Evolutionary conservation across 2,113 vertebrate genomes (phyloP), one percentile per base, ranked within the genome.

Genomic region (Amazona vittata): DNA sequence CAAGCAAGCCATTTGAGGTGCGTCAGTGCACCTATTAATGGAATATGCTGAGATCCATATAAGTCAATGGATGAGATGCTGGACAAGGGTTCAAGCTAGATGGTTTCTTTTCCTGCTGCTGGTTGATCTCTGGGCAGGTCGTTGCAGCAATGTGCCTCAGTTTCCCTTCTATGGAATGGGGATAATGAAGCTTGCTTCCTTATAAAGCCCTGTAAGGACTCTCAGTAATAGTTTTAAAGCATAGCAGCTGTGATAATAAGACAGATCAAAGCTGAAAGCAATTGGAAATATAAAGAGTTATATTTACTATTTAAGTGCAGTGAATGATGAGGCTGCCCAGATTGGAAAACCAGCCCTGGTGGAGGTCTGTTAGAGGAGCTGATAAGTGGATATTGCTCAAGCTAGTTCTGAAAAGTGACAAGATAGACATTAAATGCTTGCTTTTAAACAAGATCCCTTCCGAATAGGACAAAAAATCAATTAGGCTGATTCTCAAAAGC

Each of bases 31-130:
- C 49, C 68, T 55, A 6, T 5, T 14, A 41, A 57, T 43, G 65
- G 62, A 57, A 65, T 10, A 15, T 4, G 1, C 37, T 25, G 44
- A 50, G 70, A n/a, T 7, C 25, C 31, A 19, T 2, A 0, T 8
- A 7, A 44, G n/a, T 3, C 50, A 25, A n/a, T 19, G 78, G n/a
- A 46, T 5, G 68, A 69, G 62, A 10, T 6, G 60, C 47, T 89
- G 89, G 57, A 11, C 60, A n/a, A 49, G 21, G 35, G 10, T 19
- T 64, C 9, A 39, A 57, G 53, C 17, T 4, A 25, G 44, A 10
- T 21, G 19, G 16, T 18, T 60, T 52, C 68, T 52, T 37, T 24
- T 75, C 24, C 28, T 16, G 35, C 20, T 26, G 29, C 47, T 43
- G n/a, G 52, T 4, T 60, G 60, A 20, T 7, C 52, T 50, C 35